A percentile compares a stretch with the other conserved stretches of the same genome.
These are phyloP conservation scores for Drosophila quinaria DNA, from an alignment of 2,888 invertebrate genomes.

Conservation along the genomic window DNA sequence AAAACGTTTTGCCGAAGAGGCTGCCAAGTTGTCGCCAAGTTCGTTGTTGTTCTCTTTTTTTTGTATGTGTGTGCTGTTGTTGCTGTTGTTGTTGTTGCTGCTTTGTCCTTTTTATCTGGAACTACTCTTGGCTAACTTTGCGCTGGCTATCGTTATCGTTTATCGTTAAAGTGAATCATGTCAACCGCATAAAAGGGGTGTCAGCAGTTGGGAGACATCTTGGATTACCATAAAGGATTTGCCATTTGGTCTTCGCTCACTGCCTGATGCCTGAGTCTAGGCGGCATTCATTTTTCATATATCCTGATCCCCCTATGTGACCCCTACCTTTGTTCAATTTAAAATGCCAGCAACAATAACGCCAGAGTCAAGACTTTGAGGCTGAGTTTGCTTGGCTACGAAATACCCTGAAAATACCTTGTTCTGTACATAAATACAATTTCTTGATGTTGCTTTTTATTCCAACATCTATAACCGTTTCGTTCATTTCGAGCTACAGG, in stretches of 20 bases:
- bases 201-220: conserved; percentile 56
- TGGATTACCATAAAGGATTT: conserved; percentile 80
- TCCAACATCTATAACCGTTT: conserved; percentile 1
- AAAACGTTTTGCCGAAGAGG: conserved; percentile 64
- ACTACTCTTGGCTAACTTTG: conserved; percentile 59
- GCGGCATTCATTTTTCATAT: conserved; percentile 77
- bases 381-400: background rate
- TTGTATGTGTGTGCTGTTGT: conserved; percentile 29
- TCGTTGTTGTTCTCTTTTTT: conserved; percentile 38
- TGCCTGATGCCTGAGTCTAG: conserved; percentile 45
- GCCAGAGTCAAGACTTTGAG: background rate
- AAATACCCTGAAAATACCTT: conserved; percentile 1
- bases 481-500: conserved; percentile 6
- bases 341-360: conserved; percentile 53
- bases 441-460: background rate
- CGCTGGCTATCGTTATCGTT: conserved; percentile 75
- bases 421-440: background rate
- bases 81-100: conserved; percentile 10
- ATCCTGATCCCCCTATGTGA: conserved; percentile 49
- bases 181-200: conserved; percentile 78
- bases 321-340: conserved; percentile 60
- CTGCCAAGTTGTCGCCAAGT: conserved; percentile 74
- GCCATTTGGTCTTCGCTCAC: conserved; percentile 37
- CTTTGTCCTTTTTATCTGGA: conserved; percentile 46
- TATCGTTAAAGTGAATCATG: conserved; percentile 83